Conservation (phyloP, 2,113 vertebrate genomes). For the Gnathonemus echidnorhynchus region DNA sequence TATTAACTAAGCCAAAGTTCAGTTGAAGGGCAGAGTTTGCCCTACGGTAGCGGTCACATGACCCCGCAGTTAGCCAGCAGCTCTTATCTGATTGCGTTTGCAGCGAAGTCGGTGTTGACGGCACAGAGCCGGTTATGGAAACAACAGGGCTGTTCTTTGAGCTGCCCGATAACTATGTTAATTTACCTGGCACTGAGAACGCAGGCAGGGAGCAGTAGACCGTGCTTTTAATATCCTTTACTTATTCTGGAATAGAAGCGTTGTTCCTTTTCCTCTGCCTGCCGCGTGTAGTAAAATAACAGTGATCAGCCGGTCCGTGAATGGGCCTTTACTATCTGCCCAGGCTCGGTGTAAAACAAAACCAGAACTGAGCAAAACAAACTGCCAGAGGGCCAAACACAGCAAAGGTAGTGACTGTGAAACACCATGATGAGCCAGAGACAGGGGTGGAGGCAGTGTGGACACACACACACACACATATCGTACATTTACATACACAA, state of each 20-base stretch:
- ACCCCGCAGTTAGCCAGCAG: slow-evolving; percentile 74
- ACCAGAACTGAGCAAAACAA: slow-evolving; percentile 55
- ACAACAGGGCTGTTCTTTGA: slow-evolving; percentile 85
- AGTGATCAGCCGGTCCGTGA: slow-evolving; percentile 17
- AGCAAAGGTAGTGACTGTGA: slow-evolving; percentile 41
- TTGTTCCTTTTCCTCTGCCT: slow-evolving; percentile 26
- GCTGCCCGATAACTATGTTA: slow-evolving; percentile 52
- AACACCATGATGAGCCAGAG: slow-evolving; percentile 18
- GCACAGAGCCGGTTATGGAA: slow-evolving; percentile 83
- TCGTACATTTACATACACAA: background rate
- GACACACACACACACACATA: slow-evolving; percentile 13
- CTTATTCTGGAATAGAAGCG: slow-evolving; percentile 25
- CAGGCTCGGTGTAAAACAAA: slow-evolving; percentile 51
- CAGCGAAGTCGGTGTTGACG: slow-evolving; percentile 93
- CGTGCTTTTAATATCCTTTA: slow-evolving; percentile 37
- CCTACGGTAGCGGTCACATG: slow-evolving; percentile 82
- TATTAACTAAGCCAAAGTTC: slow-evolving; percentile 85
- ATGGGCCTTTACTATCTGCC: slow-evolving; percentile 33
- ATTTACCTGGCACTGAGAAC: slow-evolving; percentile 13
- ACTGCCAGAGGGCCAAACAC: slow-evolving; percentile 57
- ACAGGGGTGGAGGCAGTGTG: slow-evolving; percentile 12
- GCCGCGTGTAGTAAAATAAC: slow-evolving; percentile 8
- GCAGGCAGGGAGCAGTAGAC: slow-evolving; percentile 13
- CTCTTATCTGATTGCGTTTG: slow-evolving; percentile 88
- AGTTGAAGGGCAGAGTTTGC: slow-evolving; percentile 82